Percentiles rank a stretch among this genome's conserved stretches.
Conservation (phyloP, 2,113 vertebrate genomes). For the Crotalus viridis region DNA sequence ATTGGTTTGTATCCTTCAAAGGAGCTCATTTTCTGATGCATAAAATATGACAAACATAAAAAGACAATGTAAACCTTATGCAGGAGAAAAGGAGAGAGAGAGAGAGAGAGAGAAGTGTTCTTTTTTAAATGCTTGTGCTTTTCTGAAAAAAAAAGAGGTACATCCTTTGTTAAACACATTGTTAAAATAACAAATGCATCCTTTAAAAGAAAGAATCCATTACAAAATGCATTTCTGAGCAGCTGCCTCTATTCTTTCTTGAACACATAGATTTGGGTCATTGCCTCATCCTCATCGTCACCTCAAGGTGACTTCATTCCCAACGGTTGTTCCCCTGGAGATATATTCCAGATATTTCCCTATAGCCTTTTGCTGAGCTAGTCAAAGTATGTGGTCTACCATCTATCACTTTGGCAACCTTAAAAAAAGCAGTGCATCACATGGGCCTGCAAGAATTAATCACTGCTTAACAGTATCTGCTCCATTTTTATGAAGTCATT, state of each 20-base stretch:
- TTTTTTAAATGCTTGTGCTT: background rate
- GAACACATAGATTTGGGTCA: conserved; percentile 21
- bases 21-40: conserved; percentile 45
- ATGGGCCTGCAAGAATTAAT: conserved; percentile 70
- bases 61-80: conserved; percentile 3
- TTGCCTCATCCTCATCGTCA: conserved; percentile 22
- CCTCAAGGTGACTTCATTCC: conserved; percentile 69
- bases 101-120: background rate
- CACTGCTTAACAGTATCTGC: conserved; percentile 70
- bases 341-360: conserved; percentile 48
- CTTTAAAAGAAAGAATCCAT: conserved; percentile 38
- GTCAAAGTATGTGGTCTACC: conserved; percentile 45
- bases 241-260: background rate
- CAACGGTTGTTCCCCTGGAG: conserved; percentile 41
- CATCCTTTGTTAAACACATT: conserved; percentile 8
- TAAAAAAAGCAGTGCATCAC: conserved; percentile 64
- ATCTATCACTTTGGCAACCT: conserved; percentile 70
- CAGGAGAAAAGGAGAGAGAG: background rate
- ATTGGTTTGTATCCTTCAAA: conserved; percentile 53
- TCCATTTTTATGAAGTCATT: conserved; percentile 70
- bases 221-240: conserved; percentile 11
- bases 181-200: conserved; percentile 9
- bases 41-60: conserved; percentile 38
- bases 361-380: conserved; percentile 66
- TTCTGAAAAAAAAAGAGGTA: conserved; percentile 14